Base-by-base conservation (phyloP, 92 coral and sea anemone genomes). In the Epizoanthus scotinus region DNA sequence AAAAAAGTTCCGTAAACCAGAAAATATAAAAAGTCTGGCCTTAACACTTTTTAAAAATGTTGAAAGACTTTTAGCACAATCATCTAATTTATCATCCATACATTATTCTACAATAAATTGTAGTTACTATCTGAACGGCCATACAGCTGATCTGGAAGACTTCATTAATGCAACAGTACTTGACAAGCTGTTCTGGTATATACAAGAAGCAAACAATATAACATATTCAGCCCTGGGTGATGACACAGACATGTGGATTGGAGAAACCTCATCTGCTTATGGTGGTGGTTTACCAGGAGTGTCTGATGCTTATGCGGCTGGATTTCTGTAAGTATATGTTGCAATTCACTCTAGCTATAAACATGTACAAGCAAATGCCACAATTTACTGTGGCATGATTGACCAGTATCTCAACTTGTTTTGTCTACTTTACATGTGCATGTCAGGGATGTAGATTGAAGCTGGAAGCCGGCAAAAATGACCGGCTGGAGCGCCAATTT, bases 261-360 rank as follows among this genome's bases (percentile, higher is more conserved):
- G 98, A 12, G 98, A 94, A 67, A 91, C 98, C 1, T 85, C 87
- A 2, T 90, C 93, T 57, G 92, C 93, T 10, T 90, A 87, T 70
- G 98, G 94, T 18, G 91, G 98, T 5, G 98, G 98, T 0, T 89
- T 90, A 0, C 79, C 73, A 6, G 93, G 93, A 40, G 74, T 92
- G 27, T 88, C 94, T 13, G 89, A 89, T 82, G 77, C 90, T 75
- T 94, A 85, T 60, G 91, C 90, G 6, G 94, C 97, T 4, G 95
- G 94, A 5, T 91, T 94, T 36, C 71, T 87, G 98, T 88, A 81
- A 78, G 93, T 66, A 47, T 3, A 15, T 10, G 15, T 9, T 13
- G 14, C n/a, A n/a, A 47, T 47, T 47, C 52, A 47, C 52, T 47
- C 13, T 47, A 34, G 40, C 40, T 34, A 34, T n/a, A n/a, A n/a